Evolutionary conservation across 2,797 vertebrate genomes (phyloP).

Genomic region (Columba guinea): DNA sequence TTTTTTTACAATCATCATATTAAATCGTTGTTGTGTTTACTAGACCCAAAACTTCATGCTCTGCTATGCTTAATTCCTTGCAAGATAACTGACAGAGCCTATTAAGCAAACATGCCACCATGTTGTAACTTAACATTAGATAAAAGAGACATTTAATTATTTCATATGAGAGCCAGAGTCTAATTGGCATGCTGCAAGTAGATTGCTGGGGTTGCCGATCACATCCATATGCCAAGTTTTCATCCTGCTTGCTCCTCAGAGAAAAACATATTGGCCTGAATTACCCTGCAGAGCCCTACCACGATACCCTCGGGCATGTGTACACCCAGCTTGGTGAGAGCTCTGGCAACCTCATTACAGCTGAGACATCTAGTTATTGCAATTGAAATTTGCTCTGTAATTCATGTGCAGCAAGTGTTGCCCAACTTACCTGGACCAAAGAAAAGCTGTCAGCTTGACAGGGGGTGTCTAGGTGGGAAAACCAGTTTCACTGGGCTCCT

Average conservation of each 20-base stretch:
- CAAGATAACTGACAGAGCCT: neutral
- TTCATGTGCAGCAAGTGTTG: neutral
- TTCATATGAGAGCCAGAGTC: neutral
- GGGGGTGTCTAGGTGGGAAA: neutral
- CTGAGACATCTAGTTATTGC: neutral
- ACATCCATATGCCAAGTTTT: neutral
- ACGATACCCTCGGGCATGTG: neutral
- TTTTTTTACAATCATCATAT: neutral
- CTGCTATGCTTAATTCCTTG: neutral
- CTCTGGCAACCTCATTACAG: neutral
- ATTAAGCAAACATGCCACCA: neutral
- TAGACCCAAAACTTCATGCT: neutral
- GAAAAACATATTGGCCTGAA: neutral
- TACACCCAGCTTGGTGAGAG: neutral
- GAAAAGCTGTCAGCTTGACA: neutral
- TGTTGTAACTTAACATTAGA: neutral
- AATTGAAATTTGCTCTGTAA: neutral
- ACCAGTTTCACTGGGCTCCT: neutral
- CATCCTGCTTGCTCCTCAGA: neutral
- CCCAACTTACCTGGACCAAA: neutral
- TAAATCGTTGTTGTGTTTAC: neutral
- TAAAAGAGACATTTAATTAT: neutral
- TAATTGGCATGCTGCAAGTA: neutral
- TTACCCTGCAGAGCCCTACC: neutral
- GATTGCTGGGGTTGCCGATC: neutral